Base-by-base conservation (phyloP, 2,113 vertebrate genomes). In the Pimephales promelas region DNA sequence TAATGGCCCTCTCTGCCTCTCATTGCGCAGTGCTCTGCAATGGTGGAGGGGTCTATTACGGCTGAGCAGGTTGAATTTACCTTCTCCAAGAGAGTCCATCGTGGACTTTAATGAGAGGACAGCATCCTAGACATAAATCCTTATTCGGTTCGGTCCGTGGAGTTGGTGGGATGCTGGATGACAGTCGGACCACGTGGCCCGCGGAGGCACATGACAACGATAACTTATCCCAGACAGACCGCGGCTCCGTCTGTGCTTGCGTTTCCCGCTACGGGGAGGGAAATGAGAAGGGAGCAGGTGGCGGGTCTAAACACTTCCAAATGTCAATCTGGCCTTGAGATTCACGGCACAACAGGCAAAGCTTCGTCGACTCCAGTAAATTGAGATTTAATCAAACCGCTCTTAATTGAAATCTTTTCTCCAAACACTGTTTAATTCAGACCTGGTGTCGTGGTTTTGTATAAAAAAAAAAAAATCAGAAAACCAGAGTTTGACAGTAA, bases 1-100 rank as follows among this genome's bases (percentile, higher is more conserved):
- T 92, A 93, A 94, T 92, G 88, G 89, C 79, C 88, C 85, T 64
- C 81, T 87, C 85, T 89, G 83, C 79, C 85, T 91, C 92, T 92
- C 90, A 92, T 89, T 92, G 90, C 88, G 85, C 83, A 78, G 82
- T 85, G 88, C 88, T 87, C 78, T 82, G 90, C 86, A 85, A 86
- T 89, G 87, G 82, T 86, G 80, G 80, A 87, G 75, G 86, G 89
- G 79, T 91, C 90, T 88, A 93, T 92, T 90, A 92, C 84, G 88
- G 82, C 75, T 5, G 86, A 88, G 84, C 82, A 90, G 90, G 85
- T 86, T 85, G 84, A 91, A 90, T 89, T 88, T 89, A 90, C 88
- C 89, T 82, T 81, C 78, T 72, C 82, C 28, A 89, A 86, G 82
- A 84, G 81, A 87, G 86, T 83, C 85, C 85, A 84, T 68, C 75